These are phyloP conservation scores for Chondrilla cf. caribensis DNA, from an alignment of 37 sponge, comb jelly and placozoan genomes.

Conservation along the genomic window DNA sequence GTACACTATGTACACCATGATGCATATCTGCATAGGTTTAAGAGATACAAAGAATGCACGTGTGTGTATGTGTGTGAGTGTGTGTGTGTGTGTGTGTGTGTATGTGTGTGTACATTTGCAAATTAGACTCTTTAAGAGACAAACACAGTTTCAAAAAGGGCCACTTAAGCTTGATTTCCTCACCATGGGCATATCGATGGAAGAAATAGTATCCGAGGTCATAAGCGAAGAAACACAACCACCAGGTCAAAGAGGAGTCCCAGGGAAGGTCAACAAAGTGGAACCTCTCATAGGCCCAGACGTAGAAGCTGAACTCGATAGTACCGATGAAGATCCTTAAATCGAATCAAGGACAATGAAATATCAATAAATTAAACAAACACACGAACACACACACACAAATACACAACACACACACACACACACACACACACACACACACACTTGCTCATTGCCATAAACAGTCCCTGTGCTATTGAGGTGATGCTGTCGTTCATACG, in stretches of 20 bases:
- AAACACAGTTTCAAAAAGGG: too few species aligned
- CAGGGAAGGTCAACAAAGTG: constrained; percentile 60
- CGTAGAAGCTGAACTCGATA: constrained; percentile 54
- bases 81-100: too few species aligned
- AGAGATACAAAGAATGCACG: too few species aligned
- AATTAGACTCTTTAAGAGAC: too few species aligned
- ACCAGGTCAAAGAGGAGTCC: constrained; percentile 89
- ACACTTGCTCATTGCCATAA: constrained; percentile 36
- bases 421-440: background rate
- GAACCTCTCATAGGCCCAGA: constrained; percentile 61
- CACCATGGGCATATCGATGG: constrained; percentile 91
- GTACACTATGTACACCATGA: too few species aligned
- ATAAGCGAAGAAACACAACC: constrained; percentile 59
- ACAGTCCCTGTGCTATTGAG: constrained; percentile 72
- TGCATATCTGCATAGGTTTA: too few species aligned
- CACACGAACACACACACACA: background rate
- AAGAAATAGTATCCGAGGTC: constrained; percentile 88
- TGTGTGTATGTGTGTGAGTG: too few species aligned
- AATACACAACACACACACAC: constrained; percentile 4
- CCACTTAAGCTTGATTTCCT: too few species aligned
- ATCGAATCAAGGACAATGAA: background rate
- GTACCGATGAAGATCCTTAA: constrained; percentile 1
- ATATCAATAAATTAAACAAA: background rate
- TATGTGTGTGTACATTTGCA: too few species aligned
- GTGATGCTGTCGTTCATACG: constrained; percentile 72